Evolutionary conservation across 2,888 invertebrate genomes (phyloP), one percentile per base, ranked within the genome.

Genomic region (Cryptus viduatorius): DNA sequence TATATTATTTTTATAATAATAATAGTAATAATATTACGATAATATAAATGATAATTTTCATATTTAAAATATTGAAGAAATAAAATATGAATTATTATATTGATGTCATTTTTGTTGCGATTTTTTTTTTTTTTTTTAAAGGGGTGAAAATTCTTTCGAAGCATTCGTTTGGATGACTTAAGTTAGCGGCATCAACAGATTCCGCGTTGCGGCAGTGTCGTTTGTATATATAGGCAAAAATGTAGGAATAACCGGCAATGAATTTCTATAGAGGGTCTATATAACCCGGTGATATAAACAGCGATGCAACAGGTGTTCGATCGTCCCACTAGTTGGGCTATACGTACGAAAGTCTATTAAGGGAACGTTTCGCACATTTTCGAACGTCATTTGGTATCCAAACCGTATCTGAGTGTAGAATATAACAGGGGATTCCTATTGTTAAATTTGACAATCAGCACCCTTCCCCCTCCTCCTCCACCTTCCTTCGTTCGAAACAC

Each of bases 261-360:
- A 10, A 53, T 53, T 69, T 68, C n/a, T 69, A 71, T 16, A 42
- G 53, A 53, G 31, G 37, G 53, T 53, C 24, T 10, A 29, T 16
- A 19, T 31, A 24, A 42, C 24, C 4, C 16, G 19, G 19, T 37
- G 53, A 19, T 65, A 65, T 69, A 53, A 65, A 67, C 50, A 12
- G 14, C 29, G 50, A 53, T n/a, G 19, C 67, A 67, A 77, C 77
- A 67, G 68, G 68, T 77, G 68, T 31, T 68, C 29, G 19, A 19
- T 29, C 53, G 53, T 10, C 42, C 53, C 65, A 53, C 24, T 19
- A 19, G 4, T 53, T 56, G 19, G 50, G 24, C 56, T 71, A 37
- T 71, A 56, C 10, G 53, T 37, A 53, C 71, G 42, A 42, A 71
- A 53, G 4, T 71, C 53, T 71, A 71, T 71, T 71, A 71, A 12